Evolutionary conservation across 2,888 invertebrate species (phyloP).

Genomic region (Clostera curtula): DNA sequence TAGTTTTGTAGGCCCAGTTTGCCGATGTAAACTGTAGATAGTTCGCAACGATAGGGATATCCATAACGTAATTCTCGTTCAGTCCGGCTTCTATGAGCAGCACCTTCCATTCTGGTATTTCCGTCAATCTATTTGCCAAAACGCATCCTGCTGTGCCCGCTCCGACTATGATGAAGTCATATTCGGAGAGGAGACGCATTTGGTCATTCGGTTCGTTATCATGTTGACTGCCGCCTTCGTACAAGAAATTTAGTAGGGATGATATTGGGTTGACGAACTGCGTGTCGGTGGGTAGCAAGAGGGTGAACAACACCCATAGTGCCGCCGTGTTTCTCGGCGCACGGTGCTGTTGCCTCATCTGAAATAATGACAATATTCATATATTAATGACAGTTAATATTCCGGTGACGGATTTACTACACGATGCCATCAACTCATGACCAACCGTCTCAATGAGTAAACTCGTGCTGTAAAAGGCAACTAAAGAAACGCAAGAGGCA

Average conservation of each 20-base stretch:
- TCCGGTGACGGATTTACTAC: no score
- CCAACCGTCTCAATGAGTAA: no score
- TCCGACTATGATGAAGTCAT: conserved; percentile 86
- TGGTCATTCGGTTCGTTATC: conserved; percentile 73
- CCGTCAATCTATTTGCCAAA: conserved; percentile 82
- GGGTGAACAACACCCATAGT: conserved; percentile 35
- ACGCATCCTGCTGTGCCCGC: conserved; percentile 88
- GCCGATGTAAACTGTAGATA: conserved; percentile 81
- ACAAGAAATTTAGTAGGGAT: conserved; percentile 69
- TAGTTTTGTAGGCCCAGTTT: conserved; percentile 89
- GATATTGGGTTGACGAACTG: conserved; percentile 51
- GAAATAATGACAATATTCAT: conserved; percentile 26
- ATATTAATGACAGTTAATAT: background rate
- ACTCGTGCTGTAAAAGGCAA: no score
- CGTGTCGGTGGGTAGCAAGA: conserved; percentile 36
- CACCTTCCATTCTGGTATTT: conserved; percentile 79
- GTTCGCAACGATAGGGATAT: conserved; percentile 82
- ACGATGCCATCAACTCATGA: no score
- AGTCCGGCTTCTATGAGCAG: conserved; percentile 84
- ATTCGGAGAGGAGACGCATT: conserved; percentile 67
- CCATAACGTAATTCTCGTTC: conserved; percentile 82
- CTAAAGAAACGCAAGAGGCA: no score
- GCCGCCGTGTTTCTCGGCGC: conserved; percentile 32
- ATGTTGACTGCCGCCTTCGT: conserved; percentile 68
- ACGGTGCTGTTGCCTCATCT: conserved; percentile 50